Conservation (phyloP, 2,797 vertebrate genomes). For the Myotis vivesi region DNA sequence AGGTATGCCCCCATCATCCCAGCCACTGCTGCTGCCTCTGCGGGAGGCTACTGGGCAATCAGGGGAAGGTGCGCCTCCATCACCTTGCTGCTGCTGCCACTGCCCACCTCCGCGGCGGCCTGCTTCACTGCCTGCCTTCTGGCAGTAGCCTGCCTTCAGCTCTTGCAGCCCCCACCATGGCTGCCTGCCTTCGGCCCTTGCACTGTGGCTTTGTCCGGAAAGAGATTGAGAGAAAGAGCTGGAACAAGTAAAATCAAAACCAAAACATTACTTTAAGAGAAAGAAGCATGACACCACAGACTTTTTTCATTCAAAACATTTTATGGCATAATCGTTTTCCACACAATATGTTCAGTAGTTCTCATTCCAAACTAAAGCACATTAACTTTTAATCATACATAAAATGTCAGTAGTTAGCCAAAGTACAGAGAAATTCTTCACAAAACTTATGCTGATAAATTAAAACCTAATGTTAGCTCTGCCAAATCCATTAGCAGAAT, state of each 20-base stretch:
- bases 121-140: too few relatives aligned
- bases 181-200: too few relatives aligned
- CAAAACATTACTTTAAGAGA: slow-evolving; percentile 14
- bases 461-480: slow-evolving; percentile 14
- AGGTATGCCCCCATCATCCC: too few relatives aligned
- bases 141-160: too few relatives aligned
- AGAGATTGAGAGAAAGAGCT: too few relatives aligned
- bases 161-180: too few relatives aligned
- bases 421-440: neutral
- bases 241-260: neutral
- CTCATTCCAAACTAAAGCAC: slow-evolving; percentile 55
- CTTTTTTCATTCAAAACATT: slow-evolving; percentile 40
- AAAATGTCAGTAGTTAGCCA: slow-evolving; percentile 50
- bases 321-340: slow-evolving; percentile 45
- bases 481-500: neutral
- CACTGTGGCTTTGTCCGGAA: too few relatives aligned
- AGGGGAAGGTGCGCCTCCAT: too few relatives aligned
- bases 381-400: slow-evolving; percentile 58
- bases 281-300: neutral
- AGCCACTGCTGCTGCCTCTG: too few relatives aligned
- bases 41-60: too few relatives aligned
- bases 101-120: too few relatives aligned
- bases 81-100: too few relatives aligned
- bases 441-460: slow-evolving; percentile 34
- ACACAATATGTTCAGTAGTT: slow-evolving; percentile 58